Evolutionary conservation across 2,113 vertebrate genomes (phyloP).

Genomic region (Zapus hudsonius): DNA sequence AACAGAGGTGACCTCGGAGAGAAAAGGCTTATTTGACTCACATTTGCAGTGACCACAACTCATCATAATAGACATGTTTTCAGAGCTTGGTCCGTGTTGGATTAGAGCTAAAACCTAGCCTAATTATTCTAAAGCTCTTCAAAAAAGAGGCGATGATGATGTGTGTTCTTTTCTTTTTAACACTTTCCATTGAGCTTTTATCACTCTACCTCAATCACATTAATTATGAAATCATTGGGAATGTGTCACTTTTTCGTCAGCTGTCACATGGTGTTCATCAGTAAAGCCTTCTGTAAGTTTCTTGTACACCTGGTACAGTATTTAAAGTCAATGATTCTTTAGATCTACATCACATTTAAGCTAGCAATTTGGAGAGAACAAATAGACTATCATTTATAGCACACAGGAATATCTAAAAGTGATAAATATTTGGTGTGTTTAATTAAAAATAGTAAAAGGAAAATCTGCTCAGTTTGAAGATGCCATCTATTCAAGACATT

Average conservation of each 20-base stretch:
- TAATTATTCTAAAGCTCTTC: conserved; percentile 32
- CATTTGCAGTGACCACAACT: neutral
- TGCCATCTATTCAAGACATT: neutral
- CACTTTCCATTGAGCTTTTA: neutral
- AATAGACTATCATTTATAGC: neutral
- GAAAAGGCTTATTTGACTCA: neutral
- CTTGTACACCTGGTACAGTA: neutral
- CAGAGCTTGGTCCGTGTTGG: neutral
- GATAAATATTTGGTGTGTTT: neutral
- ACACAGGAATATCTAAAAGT: neutral
- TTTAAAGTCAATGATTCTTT: conserved; percentile 39
- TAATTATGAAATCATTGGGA: conserved; percentile 16
- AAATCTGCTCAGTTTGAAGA: neutral
- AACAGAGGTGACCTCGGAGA: neutral
- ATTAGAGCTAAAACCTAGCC: neutral
- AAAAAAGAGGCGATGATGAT: neutral
- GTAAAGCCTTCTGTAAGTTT: neutral
- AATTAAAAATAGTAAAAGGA: neutral
- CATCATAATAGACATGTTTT: too few species aligned
- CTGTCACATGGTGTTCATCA: neutral
- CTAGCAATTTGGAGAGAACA: neutral
- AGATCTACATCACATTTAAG: neutral
- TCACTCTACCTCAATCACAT: neutral
- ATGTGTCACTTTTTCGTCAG: neutral
- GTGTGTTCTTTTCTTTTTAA: neutral